phyloP scores from a whole-genome alignment of 2,888 invertebrate genomes.

The Synanthedon myopaeformis region DNA sequence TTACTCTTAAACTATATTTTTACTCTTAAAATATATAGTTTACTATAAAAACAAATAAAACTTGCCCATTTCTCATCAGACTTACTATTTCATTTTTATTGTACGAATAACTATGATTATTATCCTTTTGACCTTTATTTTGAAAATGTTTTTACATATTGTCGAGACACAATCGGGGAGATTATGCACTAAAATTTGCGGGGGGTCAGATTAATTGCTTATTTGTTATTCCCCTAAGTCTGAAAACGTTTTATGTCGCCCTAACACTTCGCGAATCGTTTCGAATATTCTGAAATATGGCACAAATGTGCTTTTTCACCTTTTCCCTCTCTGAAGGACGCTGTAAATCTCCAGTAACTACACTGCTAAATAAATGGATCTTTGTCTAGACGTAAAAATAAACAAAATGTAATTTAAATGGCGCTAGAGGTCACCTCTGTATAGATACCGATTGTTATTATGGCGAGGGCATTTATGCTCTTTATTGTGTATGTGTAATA shows the following conservation, averaged over 20 bases:
- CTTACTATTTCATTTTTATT: too few relatives aligned
- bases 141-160: too few relatives aligned
- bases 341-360: conserved; percentile 20
- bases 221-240: conserved; percentile 2
- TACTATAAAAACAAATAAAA: too few relatives aligned
- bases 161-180: neutral
- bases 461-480: neutral
- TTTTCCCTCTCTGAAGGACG: conserved; percentile 21
- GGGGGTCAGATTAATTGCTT: conserved; percentile 2
- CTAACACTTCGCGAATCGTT: conserved; percentile 15
- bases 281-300: conserved; percentile 19
- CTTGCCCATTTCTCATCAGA: too few relatives aligned
- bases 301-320: conserved; percentile 30
- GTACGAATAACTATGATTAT: too few relatives aligned
- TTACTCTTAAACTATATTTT: too few relatives aligned
- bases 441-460: neutral
- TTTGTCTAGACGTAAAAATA: conserved; percentile 28
- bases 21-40: too few relatives aligned
- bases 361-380: conserved; percentile 30
- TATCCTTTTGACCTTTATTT: too few relatives aligned
- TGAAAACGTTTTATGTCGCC: conserved; percentile 5
- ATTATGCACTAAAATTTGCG: neutral
- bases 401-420: conserved; percentile 10
- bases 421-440: conserved; percentile 7
- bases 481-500: too few relatives aligned